Percentiles rank a stretch among this genome's conserved stretches.
These are phyloP conservation scores for Melanotaenia pygmaea DNA, from an alignment of 2,797 vertebrate genomes.

Conservation along the genomic window DNA sequence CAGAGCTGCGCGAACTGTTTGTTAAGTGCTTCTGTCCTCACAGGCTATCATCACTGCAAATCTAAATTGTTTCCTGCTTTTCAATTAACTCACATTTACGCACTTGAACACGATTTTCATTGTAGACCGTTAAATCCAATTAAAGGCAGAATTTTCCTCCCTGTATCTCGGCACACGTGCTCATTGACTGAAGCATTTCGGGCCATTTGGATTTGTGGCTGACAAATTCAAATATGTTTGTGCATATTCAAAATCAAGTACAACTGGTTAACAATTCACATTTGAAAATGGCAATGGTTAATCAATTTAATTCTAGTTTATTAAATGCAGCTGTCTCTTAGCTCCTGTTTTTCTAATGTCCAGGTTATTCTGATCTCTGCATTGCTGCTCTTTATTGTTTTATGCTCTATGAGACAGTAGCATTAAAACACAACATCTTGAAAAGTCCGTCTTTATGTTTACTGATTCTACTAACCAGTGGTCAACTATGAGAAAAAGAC, in stretches of 20 bases:
- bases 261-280: constrained; percentile 15
- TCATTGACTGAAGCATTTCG: constrained; percentile 10
- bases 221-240: constrained; percentile 25
- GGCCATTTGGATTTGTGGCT: constrained; percentile 2
- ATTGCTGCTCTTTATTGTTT: not conserved
- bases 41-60: constrained; percentile 32
- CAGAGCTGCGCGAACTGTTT: constrained; percentile 4
- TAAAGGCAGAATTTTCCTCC: constrained; percentile 36
- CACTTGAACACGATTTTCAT: constrained; percentile 33
- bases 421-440: not conserved
- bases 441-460: not conserved
- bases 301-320: constrained; percentile 19
- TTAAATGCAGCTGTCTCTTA: constrained; percentile 2
- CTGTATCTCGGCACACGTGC: not conserved
- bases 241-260: constrained; percentile 12
- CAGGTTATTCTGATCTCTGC: not conserved
- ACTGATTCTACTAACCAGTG: not conserved
- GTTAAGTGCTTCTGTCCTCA: constrained; percentile 24
- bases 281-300: constrained; percentile 5
- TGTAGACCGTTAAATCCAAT: constrained; percentile 49
- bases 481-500: not conserved
- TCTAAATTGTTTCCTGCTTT: constrained; percentile 65
- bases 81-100: constrained; percentile 60
- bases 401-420: not conserved
- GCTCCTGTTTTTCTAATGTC: not conserved